Evolutionary conservation across 2,113 vertebrate genomes (phyloP), one percentile per base, ranked within the genome.

Genomic region (Melospiza melodia): DNA sequence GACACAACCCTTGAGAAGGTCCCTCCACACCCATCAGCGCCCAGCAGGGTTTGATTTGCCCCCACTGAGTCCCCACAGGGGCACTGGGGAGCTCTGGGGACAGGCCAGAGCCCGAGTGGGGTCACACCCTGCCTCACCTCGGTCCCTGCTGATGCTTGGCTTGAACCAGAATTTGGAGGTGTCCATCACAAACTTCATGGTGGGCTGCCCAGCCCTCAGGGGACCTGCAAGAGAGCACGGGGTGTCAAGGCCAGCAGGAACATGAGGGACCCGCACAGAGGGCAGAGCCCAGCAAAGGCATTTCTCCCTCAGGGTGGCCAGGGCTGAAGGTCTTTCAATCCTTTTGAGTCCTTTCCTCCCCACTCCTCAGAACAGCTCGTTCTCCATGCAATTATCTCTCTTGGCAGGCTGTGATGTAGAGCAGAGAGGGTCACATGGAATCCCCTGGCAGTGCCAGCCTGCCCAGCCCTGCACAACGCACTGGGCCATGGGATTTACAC

Each of bases 101-200:
- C 3, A 1, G 63, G 25, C 33, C 33, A 30, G 55, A 55, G 10
- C 25, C 25, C 0, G 2, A 43, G 1, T 1, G 55, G 65, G 72
- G 11, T 11, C 25, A 44, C 6, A 63, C 46, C 80, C 63, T 43
- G 63, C 54, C 96, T 97, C 94, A 99, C 99, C 99, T 98, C 98
- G 98, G 52, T 99, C 98, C 94, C 99, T 96, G 82, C 75, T 98
- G 86, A 99, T 96, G 91, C 97, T 98, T 0, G 99, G 99, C 87
- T 99, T 99, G 97, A 99, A 99, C 99, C 99, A 99, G 84, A 98
- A 98, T 43, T 98, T 99, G 0, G 99, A 99, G 0, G 98, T 99
- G 94, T 99, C 99, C 99, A 99, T 99, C 95, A 99, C 99, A n/a
- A 99, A 99, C 90, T 99, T 99, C 98, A 99, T 99, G n/a, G 98